Evolutionary conservation across 2,888 invertebrate genomes (phyloP), one percentile per base, ranked within the genome.

Genomic region (Diogma glabrata): DNA sequence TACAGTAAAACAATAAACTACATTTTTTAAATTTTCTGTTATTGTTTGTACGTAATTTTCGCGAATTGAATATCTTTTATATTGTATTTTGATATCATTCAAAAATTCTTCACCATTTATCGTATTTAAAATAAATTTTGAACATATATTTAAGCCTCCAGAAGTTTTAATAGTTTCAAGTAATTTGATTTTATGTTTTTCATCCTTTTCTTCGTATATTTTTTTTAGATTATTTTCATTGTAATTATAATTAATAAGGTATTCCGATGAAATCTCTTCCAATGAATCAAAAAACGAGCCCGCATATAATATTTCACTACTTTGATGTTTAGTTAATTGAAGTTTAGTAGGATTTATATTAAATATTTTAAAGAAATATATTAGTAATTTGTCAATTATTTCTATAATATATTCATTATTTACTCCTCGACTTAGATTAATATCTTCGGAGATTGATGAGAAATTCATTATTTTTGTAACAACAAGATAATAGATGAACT

Each of bases 121-220:
- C 7, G 43, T 43, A 9, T 22, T 22, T 23, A 43, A 3, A 6
- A 43, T 43, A 8, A 43, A 43, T 43, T 22, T 23, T n/a, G 43
- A 22, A 12, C 20, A 12, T 22, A 22, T 22, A 22, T 22, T 43
- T n/a, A 43, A 2, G 20, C 43, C 43, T 8, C 43, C 43, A 43
- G 7, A 2, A 22, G 20, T 43, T 43, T 43, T 43, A 19, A 43
- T 22, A 22, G 6, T 43, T 22, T 43, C 22, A 14, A 43, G 22
- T n/a, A 43, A 22, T 14, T 22, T 43, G 4, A 43, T 43, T 43
- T 43, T 43, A 43, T 43, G 43, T 43, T 43, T 43, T 12, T 22
- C 2, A 22, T 22, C 23, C 14, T 22, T 14, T 22, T 43, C 43
- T 22, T 43, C 22, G 22, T 22, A 14, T n/a, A 43, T 43, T 14